phyloP scores from a whole-genome alignment of 1,140 invertebrate genomes.

The Hydropsyche tenuis region DNA sequence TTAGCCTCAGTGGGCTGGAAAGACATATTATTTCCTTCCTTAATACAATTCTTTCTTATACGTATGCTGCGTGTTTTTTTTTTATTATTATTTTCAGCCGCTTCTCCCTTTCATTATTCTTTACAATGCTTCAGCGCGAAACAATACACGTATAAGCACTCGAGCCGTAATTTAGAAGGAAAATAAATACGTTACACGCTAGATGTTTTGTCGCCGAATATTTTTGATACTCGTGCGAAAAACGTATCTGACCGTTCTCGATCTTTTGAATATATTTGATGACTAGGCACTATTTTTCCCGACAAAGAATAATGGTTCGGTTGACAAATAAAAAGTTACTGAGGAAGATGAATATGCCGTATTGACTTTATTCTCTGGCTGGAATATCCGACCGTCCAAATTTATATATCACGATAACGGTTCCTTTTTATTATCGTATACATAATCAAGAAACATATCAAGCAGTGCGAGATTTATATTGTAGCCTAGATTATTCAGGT shows the following conservation, averaged over 20 bases:
- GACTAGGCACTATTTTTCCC: not conserved
- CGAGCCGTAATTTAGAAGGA: not conserved
- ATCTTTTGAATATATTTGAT: conserved; percentile 7
- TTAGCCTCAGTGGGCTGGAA: conserved; percentile 17
- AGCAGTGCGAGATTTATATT: too few relatives aligned
- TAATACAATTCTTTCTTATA: conserved; percentile 12
- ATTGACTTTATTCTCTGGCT: not conserved
- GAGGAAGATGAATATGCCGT: conserved; percentile 21
- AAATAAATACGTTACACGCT: not conserved
- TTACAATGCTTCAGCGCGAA: not conserved
- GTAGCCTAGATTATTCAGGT: too few relatives aligned
- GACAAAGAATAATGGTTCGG: conserved; percentile 14
- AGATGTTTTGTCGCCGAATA: not conserved
- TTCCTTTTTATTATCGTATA: too few relatives aligned
- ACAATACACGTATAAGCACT: not conserved
- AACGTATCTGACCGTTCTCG: not conserved
- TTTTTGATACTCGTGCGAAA: not conserved
- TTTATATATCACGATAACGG: too few relatives aligned
- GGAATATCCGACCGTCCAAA: not conserved
- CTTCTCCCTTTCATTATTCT: conserved; percentile 6
- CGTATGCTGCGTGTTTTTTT: not conserved
- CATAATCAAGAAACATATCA: too few relatives aligned
- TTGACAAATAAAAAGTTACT: conserved; percentile 18
- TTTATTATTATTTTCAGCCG: not conserved
- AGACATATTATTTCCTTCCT: conserved; percentile 20